Evolutionary conservation across 2,113 vertebrate species (phyloP), one percentile per base, ranked within the genome.

Genomic region (Vireo altiloquus): DNA sequence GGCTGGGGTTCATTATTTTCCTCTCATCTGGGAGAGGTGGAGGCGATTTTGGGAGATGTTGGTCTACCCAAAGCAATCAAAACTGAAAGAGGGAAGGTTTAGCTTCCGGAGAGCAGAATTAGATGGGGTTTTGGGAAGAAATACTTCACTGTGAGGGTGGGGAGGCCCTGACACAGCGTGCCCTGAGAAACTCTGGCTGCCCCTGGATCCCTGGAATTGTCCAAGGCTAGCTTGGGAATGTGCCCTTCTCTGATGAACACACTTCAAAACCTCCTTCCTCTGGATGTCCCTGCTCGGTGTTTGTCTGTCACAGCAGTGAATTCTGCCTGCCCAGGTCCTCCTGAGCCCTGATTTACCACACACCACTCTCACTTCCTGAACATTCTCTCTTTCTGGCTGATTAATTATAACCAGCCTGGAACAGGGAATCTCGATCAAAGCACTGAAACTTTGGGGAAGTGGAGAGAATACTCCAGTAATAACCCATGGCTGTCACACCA

Each of bases 391-490:
- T 65, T 44, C 22, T 15, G 37, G 69, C 17, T 31, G 35, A 42
- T 61, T 70, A 21, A 5, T 31, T 37, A 23, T 4, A n/a, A 64
- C 40, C 33, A 22, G 4, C 4, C 40, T 19, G 65, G n/a, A 64
- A 22, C 3, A 13, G 22, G 13, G 42, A 66, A 70, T n/a, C 40
- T 71, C 50, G 18, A 10, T 23, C 19, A 44, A 82, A 40, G 24
- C 1, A 0, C 23, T 33, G 72, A 52, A 91, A 35, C 6, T n/a
- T 35, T 1, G 13, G 25, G 24, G 5, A 59, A 40, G 22, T 7
- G 35, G 14, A 40, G 40, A 65, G 16, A 21, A 11, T 4, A 1
- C 25, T 69, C 50, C 42, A 71, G 6, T 0, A 15, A 10, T 5
- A 53, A 42, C 11, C 6, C 3, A 0, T 1, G 8, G n/a, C 23